Conservation (phyloP, 2,888 invertebrate genomes). For the Colletes collaris region DNA sequence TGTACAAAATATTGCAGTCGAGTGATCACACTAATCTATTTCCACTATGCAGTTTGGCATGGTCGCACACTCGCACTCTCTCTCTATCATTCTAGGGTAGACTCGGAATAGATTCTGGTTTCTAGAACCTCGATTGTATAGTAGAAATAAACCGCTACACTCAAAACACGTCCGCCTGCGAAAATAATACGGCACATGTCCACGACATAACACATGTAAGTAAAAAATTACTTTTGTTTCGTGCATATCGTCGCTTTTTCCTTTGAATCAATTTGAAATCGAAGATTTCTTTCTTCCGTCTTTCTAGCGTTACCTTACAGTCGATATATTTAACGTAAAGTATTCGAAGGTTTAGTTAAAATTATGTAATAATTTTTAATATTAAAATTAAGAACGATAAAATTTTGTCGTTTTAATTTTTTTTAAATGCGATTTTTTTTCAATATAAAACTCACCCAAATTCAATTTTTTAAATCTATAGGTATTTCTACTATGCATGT, state of each 20-base stretch:
- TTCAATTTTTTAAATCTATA: no score
- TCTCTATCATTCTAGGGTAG: constrained; percentile 37
- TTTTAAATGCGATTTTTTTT: no score
- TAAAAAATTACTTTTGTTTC: constrained; percentile 1
- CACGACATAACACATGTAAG: constrained; percentile 16
- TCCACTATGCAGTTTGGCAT: constrained; percentile 44
- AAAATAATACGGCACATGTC: constrained; percentile 27
- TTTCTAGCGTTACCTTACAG: background rate
- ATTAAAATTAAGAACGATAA: background rate
- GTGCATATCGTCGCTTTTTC: background rate
- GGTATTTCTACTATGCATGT: no score
- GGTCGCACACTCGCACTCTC: constrained; percentile 9
- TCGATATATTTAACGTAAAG: background rate
- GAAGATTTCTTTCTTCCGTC: background rate
- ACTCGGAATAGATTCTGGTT: constrained; percentile 59
- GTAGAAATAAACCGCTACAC: constrained; percentile 55
- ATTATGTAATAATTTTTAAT: background rate
- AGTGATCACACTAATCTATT: constrained; percentile 31
- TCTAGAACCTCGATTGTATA: constrained; percentile 60
- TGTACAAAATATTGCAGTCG: background rate
- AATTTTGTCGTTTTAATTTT: no score
- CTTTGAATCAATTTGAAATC: no score
- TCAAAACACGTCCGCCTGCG: constrained; percentile 39
- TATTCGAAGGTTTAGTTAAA: background rate
- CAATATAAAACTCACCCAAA: no score